Conservation (phyloP, 2,113 vertebrate species). For the Orthonyx spaldingii region DNA sequence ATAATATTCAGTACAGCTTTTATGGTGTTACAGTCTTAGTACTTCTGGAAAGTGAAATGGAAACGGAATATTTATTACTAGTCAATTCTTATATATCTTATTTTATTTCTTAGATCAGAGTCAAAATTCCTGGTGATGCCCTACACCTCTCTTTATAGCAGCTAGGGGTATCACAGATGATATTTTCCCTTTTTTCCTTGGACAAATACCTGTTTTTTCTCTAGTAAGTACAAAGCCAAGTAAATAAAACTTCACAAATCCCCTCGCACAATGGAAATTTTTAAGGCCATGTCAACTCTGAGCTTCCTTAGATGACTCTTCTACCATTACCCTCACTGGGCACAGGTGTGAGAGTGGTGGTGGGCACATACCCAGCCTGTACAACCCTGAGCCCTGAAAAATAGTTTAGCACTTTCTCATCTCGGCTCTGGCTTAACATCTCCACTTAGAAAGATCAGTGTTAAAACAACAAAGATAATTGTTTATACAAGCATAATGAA, state of each 20-base stretch:
- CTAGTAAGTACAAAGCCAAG: neutral
- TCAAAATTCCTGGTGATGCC: neutral
- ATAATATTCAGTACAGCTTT: neutral
- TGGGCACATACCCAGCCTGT: rapidly evolving
- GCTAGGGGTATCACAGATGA: neutral
- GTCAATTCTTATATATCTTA: neutral
- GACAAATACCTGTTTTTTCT: neutral
- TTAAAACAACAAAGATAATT: neutral
- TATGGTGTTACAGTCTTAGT: neutral
- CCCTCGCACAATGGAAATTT: neutral
- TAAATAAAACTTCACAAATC: neutral
- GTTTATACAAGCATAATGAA: neutral
- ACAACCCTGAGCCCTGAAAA: neutral
- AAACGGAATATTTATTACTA: neutral
- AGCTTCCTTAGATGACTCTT: neutral
- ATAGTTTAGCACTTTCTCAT: neutral
- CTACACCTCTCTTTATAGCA: neutral
- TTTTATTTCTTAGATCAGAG: neutral
- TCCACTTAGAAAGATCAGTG: neutral
- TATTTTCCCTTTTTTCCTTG: neutral
- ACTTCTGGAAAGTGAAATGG: neutral
- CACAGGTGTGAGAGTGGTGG: rapidly evolving
- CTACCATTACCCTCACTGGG: too few species aligned
- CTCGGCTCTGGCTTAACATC: neutral
- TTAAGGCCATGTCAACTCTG: neutral